Percentiles rank a stretch among this genome's conserved stretches.
Conservation (phyloP, 1,140 invertebrate species). For the Drosophila mayri region DNA sequence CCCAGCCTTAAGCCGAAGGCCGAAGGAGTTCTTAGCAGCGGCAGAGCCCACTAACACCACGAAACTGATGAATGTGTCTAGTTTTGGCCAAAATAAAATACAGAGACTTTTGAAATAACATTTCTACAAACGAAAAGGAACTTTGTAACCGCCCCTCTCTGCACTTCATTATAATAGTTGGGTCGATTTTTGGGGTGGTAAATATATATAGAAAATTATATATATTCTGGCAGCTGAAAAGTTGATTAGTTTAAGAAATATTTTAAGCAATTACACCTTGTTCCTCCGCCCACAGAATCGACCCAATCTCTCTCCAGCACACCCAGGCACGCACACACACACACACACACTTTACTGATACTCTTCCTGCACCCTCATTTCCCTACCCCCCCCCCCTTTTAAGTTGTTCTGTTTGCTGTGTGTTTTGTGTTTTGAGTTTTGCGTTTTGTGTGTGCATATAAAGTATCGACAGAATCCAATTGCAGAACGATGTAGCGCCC, state of each 20-base stretch:
- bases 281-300: not conserved
- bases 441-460: constrained; percentile 68
- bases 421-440: constrained; percentile 31
- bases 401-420: constrained; percentile 43
- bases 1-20: constrained; percentile 7
- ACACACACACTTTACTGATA: not conserved
- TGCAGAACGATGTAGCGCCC: constrained; percentile 86
- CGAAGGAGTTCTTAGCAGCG: constrained; percentile 19
- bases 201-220: not conserved
- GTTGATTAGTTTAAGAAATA: not conserved
- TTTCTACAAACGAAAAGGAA: constrained; percentile 6
- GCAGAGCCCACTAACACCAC: constrained; percentile 58
- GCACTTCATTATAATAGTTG: constrained; percentile 8
- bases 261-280: not conserved
- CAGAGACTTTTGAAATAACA: constrained; percentile 1
- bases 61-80: constrained; percentile 71
- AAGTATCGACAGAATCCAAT: constrained; percentile 81
- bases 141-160: not conserved
- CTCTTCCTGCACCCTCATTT: constrained; percentile 9
- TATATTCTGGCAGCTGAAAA: not conserved
- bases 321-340: constrained; percentile 17
- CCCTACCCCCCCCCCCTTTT: not conserved
- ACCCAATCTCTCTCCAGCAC: not conserved
- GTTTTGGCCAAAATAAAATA: constrained; percentile 26
- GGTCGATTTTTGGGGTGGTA: constrained; percentile 4